Conservation (phyloP, 2,888 invertebrate genomes). For the Megalurothrips usitatus region DNA sequence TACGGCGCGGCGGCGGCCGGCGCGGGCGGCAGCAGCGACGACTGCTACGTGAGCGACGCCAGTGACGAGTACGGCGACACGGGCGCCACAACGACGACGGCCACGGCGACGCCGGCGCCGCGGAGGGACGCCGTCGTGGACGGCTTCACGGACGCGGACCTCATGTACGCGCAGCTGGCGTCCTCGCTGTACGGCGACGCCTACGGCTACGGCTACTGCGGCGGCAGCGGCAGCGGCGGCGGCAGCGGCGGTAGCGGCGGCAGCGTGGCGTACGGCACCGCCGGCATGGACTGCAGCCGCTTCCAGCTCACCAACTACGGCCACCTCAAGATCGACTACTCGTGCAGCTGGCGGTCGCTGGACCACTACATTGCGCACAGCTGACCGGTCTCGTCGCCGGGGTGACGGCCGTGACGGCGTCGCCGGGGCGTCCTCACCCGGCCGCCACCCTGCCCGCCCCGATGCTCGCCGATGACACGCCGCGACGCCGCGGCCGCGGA, state of each 20-base stretch:
- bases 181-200: conserved; percentile 43
- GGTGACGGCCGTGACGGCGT: too few species aligned
- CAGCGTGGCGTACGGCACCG: conserved; percentile 42
- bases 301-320: conserved; percentile 43
- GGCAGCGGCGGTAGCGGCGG: conserved; percentile 41
- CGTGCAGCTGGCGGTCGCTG: conserved; percentile 42
- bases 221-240: conserved; percentile 41
- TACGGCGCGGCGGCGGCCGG: conserved; percentile 26
- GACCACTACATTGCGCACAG: conserved; percentile 41
- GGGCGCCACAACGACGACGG: not conserved
- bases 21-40: conserved; percentile 28
- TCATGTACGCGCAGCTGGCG: conserved; percentile 24
- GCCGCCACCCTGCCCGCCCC: not conserved
- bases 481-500: not conserved
- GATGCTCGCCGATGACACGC: not conserved
- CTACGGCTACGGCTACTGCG: conserved; percentile 39
- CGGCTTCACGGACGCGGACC: conserved; percentile 18
- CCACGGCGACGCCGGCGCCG: not conserved
- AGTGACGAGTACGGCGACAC: conserved; percentile 31
- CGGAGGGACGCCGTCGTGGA: conserved; percentile 21
- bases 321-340: conserved; percentile 43
- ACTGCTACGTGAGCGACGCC: conserved; percentile 32
- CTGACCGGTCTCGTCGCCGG: conserved; percentile 32
- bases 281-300: conserved; percentile 39
- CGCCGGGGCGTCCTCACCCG: not conserved